These are phyloP conservation scores for Leucophora obtusa DNA, from an alignment of 2,888 invertebrate genomes.

Conservation along the genomic window DNA sequence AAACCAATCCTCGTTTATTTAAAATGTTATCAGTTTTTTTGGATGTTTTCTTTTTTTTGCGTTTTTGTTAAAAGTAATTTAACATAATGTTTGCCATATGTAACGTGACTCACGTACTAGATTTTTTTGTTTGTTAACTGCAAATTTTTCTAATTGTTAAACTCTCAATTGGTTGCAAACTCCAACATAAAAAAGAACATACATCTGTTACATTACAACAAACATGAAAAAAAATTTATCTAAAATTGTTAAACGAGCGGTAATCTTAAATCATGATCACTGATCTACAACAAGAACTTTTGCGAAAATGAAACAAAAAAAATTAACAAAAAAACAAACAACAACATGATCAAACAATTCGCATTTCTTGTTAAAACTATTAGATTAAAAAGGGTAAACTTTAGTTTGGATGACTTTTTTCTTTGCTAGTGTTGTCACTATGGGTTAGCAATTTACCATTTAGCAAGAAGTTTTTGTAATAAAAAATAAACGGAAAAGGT, in stretches of 20 bases:
- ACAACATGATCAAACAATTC: constrained; percentile 63
- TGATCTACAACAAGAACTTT: constrained; percentile 68
- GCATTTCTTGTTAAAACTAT: constrained; percentile 61
- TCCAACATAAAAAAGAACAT: constrained; percentile 47
- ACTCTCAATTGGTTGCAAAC: constrained; percentile 45
- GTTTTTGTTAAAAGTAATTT: constrained; percentile 41
- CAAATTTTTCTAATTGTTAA: constrained; percentile 64
- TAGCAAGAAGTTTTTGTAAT: too few relatives aligned
- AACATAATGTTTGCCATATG: constrained; percentile 63
- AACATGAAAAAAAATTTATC: constrained; percentile 61
- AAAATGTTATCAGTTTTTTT: constrained; percentile 14
- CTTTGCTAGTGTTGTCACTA: not conserved
- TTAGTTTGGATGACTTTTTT: constrained; percentile 21
- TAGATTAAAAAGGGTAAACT: constrained; percentile 54
- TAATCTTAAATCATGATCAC: constrained; percentile 67
- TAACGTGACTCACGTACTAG: constrained; percentile 66
- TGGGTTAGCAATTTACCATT: not conserved
- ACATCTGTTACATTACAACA: constrained; percentile 63
- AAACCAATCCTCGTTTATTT: not conserved
- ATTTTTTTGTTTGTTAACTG: constrained; percentile 52
- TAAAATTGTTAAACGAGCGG: constrained; percentile 64
- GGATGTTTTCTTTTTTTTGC: not conserved
- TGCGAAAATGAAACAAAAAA: constrained; percentile 25
- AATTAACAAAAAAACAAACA: constrained; percentile 20
- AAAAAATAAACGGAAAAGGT: too few relatives aligned